Conservation (phyloP, 2,113 vertebrate species). For the Hippocampus mohnikei region DNA sequence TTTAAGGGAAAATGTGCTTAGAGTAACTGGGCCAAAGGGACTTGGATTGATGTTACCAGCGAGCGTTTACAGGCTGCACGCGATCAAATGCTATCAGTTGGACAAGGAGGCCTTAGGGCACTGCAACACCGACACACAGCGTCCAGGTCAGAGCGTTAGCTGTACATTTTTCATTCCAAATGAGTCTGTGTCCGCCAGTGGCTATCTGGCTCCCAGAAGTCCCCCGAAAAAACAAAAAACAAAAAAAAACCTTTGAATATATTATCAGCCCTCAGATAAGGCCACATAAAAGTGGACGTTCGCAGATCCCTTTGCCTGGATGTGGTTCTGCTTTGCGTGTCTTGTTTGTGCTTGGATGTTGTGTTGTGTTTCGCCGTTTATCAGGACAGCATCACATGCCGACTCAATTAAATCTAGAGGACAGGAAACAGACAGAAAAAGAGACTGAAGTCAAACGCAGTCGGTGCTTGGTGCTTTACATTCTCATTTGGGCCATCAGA, state of each 20-base stretch:
- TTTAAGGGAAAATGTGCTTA: slow-evolving; percentile 59
- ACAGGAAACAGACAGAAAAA: slow-evolving; percentile 8
- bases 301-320: slow-evolving; percentile 37
- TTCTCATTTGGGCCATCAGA: background rate
- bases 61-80: slow-evolving; percentile 43
- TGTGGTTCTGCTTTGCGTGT: slow-evolving; percentile 15
- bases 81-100: slow-evolving; percentile 53
- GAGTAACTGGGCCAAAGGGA: slow-evolving; percentile 48
- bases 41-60: slow-evolving; percentile 33
- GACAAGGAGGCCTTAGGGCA: slow-evolving; percentile 38
- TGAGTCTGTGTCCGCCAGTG: slow-evolving; percentile 27
- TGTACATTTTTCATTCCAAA: slow-evolving; percentile 27
- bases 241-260: slow-evolving; percentile 43
- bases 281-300: slow-evolving; percentile 27
- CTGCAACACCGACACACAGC: slow-evolving; percentile 28
- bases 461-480: background rate
- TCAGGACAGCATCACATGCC: slow-evolving; percentile 39
- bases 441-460: slow-evolving; percentile 1
- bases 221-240: background rate
- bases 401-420: slow-evolving; percentile 26
- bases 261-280: slow-evolving; percentile 45
- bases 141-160: slow-evolving; percentile 18
- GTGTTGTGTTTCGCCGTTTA: slow-evolving; percentile 39
- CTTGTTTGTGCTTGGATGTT: slow-evolving; percentile 15
- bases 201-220: slow-evolving; percentile 46